Evolutionary conservation across 2,113 vertebrate genomes (phyloP).

Genomic region (Chamaetylas fuelleborni): DNA sequence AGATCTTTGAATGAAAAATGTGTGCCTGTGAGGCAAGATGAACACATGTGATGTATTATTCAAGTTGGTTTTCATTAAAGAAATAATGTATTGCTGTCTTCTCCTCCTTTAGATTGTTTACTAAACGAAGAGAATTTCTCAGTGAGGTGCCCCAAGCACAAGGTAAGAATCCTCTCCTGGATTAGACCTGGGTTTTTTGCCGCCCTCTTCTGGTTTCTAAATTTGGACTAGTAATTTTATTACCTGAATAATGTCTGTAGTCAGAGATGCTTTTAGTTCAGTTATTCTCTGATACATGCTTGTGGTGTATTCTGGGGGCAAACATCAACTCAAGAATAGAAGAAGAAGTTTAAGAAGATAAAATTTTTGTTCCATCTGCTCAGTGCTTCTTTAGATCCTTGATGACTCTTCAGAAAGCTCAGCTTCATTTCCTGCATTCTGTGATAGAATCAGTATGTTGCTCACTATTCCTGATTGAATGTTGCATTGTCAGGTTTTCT

Average conservation of each 20-base stretch:
- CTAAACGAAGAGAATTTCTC: conserved; percentile 98
- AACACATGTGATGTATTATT: neutral
- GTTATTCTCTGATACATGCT: neutral
- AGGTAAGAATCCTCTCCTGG: conserved; percentile 80
- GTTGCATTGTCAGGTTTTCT: neutral
- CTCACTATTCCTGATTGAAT: neutral
- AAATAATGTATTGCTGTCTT: conserved; percentile 38
- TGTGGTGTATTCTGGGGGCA: neutral
- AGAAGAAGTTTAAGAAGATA: neutral
- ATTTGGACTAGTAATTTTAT: neutral
- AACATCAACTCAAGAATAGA: neutral
- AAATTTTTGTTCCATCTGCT: neutral
- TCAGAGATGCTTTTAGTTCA: neutral
- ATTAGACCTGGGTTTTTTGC: neutral
- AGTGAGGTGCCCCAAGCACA: conserved; percentile 99
- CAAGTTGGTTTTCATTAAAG: neutral
- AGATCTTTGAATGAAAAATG: neutral
- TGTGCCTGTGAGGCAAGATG: neutral
- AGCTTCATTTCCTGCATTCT: conserved; percentile 6
- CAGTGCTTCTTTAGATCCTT: neutral
- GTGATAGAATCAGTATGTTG: neutral
- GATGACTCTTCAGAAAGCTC: neutral
- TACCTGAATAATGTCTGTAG: neutral
- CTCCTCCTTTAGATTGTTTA: conserved; percentile 87
- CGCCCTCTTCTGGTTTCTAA: neutral